Evolutionary conservation across 64 coral and sea anemone species (phyloP).

Genomic region (Dendrophyllia cribrosa): DNA sequence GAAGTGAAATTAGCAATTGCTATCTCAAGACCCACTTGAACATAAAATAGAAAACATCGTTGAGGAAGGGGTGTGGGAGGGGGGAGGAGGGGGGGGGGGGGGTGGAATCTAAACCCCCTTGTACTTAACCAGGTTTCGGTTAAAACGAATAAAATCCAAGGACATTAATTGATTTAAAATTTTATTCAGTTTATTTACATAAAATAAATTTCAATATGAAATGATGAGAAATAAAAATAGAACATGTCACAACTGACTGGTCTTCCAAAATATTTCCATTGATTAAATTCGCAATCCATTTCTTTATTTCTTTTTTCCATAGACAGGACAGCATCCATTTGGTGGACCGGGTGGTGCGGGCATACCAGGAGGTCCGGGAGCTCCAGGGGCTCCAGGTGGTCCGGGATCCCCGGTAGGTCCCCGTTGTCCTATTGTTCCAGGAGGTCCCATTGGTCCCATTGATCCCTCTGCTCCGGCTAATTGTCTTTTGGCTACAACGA

Average conservation of each 20-base stretch:
- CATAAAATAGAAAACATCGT: no score
- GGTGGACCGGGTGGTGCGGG: constrained; percentile 46
- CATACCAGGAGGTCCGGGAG: constrained; percentile 23
- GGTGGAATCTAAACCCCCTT: no score
- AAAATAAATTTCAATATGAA: neutral
- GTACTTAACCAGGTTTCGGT: no score
- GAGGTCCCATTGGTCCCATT: constrained; percentile 40
- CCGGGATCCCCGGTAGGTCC: constrained; percentile 43
- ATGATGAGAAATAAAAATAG: neutral
- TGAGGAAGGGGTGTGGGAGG: no score
- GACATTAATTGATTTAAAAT: no score
- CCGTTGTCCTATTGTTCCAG: constrained; percentile 3
- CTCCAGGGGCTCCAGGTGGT: constrained; percentile 32
- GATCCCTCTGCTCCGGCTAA: constrained; percentile 32
- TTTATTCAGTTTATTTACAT: no score
- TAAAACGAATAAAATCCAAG: no score
- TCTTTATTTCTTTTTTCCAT: neutral
- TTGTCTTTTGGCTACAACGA: constrained; percentile 11
- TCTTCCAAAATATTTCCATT: neutral
- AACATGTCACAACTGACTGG: neutral
- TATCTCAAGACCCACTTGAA: no score
- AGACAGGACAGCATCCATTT: neutral
- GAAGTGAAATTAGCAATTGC: no score
- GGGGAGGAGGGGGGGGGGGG: no score
- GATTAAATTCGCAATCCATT: neutral